Evolutionary conservation across 2,797 vertebrate genomes (phyloP).

Genomic region (Onychomys torridus): DNA sequence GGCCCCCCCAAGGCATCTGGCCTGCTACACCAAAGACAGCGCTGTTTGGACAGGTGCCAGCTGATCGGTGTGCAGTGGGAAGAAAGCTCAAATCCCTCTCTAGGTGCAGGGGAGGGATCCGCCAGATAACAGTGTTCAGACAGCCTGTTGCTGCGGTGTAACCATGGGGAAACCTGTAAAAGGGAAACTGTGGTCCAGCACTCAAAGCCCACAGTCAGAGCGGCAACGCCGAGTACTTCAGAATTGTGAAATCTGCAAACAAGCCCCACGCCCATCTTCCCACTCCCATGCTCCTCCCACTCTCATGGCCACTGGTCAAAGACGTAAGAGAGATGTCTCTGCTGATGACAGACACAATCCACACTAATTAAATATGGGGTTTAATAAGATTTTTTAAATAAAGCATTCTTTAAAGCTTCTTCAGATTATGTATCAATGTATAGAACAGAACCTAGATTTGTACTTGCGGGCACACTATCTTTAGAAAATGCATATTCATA

Average conservation of each 20-base stretch:
- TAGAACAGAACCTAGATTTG: slow-evolving; percentile 10
- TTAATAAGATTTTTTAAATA: background rate
- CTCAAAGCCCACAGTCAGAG: background rate
- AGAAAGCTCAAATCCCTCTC: background rate
- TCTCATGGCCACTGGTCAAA: background rate
- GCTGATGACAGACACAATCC: background rate
- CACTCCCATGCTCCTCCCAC: background rate
- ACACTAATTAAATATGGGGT: background rate
- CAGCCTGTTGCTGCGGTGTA: background rate
- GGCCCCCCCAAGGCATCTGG: background rate
- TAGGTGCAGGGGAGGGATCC: background rate
- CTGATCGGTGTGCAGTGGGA: background rate
- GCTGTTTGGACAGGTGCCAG: background rate
- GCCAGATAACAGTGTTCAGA: background rate
- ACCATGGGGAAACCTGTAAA: slow-evolving; percentile 45
- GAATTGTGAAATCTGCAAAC: background rate
- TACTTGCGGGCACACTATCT: background rate
- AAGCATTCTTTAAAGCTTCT: background rate
- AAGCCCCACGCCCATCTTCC: accelerated
- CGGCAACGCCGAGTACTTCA: accelerated
- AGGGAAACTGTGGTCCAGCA: slow-evolving; percentile 67
- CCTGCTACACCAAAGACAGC: background rate
- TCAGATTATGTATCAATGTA: background rate
- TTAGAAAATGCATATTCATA: slow-evolving; percentile 6
- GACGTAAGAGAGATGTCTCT: background rate